Evolutionary conservation across 2,888 invertebrate genomes (phyloP).

Genomic region (Nectonema munidae): DNA sequence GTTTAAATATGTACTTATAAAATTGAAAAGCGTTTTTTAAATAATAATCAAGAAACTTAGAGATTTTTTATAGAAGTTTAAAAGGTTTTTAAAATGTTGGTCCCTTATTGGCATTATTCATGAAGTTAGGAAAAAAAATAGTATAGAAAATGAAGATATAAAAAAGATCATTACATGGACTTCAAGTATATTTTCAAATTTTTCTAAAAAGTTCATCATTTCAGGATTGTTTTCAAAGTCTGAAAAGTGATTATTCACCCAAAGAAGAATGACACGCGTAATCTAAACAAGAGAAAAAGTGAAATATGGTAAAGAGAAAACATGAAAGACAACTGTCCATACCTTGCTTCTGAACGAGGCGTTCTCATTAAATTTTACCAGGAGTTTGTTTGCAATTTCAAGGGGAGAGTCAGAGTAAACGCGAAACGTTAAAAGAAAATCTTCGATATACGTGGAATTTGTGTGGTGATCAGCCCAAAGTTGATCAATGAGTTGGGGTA

Average conservation of each 20-base stretch:
- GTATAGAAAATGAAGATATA: too few species aligned
- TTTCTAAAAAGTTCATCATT: constrained; percentile 80
- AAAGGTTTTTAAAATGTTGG: too few species aligned
- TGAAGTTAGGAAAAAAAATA: too few species aligned
- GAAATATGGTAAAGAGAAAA: background rate
- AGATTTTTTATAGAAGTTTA: too few species aligned
- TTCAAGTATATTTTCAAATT: constrained; percentile 51
- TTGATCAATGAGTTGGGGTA: constrained; percentile 57
- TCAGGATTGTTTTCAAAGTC: constrained; percentile 77
- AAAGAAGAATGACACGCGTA: constrained; percentile 66
- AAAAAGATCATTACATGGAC: constrained; percentile 28
- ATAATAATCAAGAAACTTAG: too few species aligned
- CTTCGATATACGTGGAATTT: constrained; percentile 87
- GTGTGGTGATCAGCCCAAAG: constrained; percentile 43
- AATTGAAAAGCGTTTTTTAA: constrained; percentile 2
- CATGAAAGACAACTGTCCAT: constrained; percentile 10
- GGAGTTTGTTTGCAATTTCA: constrained; percentile 47
- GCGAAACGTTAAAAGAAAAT: constrained; percentile 75
- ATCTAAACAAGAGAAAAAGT: constrained; percentile 29
- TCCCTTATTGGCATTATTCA: too few species aligned
- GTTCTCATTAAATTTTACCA: constrained; percentile 52
- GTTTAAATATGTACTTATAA: constrained; percentile 13
- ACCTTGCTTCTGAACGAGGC: constrained; percentile 26
- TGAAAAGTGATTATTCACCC: constrained; percentile 95
- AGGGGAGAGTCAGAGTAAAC: constrained; percentile 63